Evolutionary conservation across 2,888 invertebrate genomes (phyloP).

Genomic region (Andrena praecox): DNA sequence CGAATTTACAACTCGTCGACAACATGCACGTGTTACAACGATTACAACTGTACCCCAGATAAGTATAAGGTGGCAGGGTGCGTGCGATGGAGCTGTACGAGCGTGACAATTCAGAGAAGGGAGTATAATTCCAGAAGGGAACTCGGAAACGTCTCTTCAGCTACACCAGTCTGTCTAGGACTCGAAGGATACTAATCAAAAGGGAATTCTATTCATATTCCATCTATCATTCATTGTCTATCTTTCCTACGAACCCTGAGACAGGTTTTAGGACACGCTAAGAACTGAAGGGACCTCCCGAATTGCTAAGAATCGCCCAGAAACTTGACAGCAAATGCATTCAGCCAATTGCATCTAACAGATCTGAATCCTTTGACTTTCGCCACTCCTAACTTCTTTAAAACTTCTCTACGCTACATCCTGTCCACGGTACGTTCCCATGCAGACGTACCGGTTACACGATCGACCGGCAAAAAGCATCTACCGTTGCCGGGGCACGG

Average conservation of each 20-base stretch:
- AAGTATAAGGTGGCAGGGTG: neutral
- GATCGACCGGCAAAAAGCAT: constrained; percentile 51
- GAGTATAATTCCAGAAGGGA: neutral
- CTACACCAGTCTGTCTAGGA: neutral
- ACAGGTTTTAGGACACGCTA: too few relatives aligned
- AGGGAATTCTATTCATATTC: neutral
- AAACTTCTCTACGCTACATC: neutral
- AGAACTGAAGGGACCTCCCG: neutral
- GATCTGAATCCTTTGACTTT: neutral
- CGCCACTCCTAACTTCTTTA: neutral
- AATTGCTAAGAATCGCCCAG: neutral
- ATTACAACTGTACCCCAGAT: neutral
- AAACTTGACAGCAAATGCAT: neutral
- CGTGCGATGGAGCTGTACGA: neutral
- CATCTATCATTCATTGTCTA: neutral
- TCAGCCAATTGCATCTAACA: neutral
- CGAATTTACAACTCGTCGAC: constrained; percentile 1
- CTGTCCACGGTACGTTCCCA: constrained; percentile 6
- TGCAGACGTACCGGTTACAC: constrained; percentile 23
- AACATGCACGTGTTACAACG: neutral
- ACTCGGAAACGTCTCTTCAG: neutral
- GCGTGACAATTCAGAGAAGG: neutral
- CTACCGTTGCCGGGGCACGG: constrained; percentile 49
- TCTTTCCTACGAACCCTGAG: neutral
- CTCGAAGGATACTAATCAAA: neutral